Conservation (phyloP, 2,888 invertebrate genomes). For the Andrena chrysosceles region DNA sequence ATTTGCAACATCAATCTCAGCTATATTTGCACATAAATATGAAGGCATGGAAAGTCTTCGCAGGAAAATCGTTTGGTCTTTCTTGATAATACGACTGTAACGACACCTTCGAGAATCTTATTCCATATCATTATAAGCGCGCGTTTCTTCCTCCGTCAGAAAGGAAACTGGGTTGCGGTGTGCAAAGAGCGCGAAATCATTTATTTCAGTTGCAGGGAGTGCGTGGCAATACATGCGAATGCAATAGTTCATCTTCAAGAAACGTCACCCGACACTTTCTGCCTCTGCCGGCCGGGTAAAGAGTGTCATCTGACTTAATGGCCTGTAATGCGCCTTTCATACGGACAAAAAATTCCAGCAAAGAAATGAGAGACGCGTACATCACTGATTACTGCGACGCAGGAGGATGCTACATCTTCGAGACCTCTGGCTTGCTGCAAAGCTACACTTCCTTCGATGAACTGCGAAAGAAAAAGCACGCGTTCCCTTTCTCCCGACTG, state of each 20-base stretch:
- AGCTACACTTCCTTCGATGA: background rate
- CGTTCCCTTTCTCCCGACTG: background rate
- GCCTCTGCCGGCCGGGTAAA: conserved; percentile 13
- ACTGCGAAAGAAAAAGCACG: background rate
- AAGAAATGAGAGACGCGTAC: conserved; percentile 41
- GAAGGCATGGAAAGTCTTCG: background rate
- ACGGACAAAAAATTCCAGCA: conserved; percentile 35
- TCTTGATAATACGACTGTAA: background rate
- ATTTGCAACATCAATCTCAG: no score
- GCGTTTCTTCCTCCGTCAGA: background rate
- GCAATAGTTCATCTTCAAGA: conserved; percentile 39
- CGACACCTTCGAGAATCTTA: background rate
- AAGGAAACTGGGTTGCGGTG: background rate
- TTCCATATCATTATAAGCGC: conserved; percentile 3
- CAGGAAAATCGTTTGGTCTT: background rate
- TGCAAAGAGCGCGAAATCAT: conserved; percentile 32
- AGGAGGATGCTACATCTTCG: conserved; percentile 22
- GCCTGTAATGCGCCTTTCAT: conserved; percentile 43
- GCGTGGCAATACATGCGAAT: conserved; percentile 6
- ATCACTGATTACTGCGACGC: conserved; percentile 54
- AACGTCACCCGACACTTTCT: conserved; percentile 30
- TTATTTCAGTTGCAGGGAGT: conserved; percentile 20
- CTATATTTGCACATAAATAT: no score
- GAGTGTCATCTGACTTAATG: conserved; percentile 62
- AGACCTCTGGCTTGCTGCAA: background rate